Conservation (phyloP, 2,113 vertebrate species). For the Probosciger aterrimus region DNA sequence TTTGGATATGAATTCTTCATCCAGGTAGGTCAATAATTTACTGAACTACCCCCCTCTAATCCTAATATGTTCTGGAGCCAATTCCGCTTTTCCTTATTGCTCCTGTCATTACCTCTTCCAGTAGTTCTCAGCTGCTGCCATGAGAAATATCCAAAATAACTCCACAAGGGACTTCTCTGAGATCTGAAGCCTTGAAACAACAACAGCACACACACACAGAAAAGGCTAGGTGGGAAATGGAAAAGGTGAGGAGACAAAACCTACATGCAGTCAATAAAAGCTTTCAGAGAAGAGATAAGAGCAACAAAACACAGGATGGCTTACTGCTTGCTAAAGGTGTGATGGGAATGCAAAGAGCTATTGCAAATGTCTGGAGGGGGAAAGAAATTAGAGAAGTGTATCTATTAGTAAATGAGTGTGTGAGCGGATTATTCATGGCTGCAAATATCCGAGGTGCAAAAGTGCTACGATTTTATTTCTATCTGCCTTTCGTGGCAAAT, state of each 20-base stretch:
- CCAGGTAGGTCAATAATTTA: neutral
- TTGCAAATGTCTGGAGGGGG: slow-evolving; percentile 32
- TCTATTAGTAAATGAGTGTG: slow-evolving; percentile 44
- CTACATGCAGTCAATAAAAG: slow-evolving; percentile 48
- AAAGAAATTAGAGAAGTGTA: slow-evolving; percentile 39
- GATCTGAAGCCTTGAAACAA: slow-evolving; percentile 14
- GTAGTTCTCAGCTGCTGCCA: neutral
- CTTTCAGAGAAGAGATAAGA: slow-evolving; percentile 37
- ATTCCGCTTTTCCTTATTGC: neutral
- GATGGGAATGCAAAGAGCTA: slow-evolving; percentile 49
- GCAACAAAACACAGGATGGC: neutral
- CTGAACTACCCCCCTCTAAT: neutral
- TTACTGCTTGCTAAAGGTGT: slow-evolving; percentile 24
- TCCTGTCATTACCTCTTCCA: neutral
- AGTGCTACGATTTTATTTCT: neutral
- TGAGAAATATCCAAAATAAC: slow-evolving; percentile 7
- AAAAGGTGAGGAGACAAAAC: slow-evolving; percentile 43
- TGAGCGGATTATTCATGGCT: slow-evolving; percentile 31
- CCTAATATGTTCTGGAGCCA: neutral
- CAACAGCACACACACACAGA: neutral
- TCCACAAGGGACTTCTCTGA: neutral
- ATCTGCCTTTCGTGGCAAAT: slow-evolving; percentile 6
- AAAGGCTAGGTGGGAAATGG: neutral
- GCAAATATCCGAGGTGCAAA: slow-evolving; percentile 1
- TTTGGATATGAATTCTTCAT: slow-evolving; percentile 6